phyloP scores from a whole-genome alignment of 2,113 vertebrate genomes.

The Burhinus oedicnemus region DNA sequence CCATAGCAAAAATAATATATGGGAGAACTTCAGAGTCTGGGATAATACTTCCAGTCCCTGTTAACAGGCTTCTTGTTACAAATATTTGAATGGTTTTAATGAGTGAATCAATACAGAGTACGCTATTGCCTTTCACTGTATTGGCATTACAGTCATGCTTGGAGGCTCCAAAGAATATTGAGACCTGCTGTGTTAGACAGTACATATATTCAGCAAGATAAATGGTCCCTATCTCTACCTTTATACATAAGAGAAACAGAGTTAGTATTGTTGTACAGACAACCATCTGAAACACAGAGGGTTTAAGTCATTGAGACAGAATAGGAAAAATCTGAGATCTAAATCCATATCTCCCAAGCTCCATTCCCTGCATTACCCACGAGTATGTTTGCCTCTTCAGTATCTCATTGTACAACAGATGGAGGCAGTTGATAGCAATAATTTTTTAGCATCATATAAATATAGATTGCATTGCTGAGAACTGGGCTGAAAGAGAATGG shows the following conservation, averaged over 20 bases:
- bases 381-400: not conserved
- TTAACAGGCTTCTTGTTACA: not conserved
- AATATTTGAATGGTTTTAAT: not conserved
- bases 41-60: not conserved
- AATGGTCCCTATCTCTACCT: not conserved
- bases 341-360: not conserved
- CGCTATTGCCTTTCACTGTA: not conserved
- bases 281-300: not conserved
- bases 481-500: not conserved
- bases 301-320: not conserved
- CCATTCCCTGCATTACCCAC: not conserved
- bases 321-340: not conserved
- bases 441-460: constrained; percentile 33
- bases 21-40: not conserved
- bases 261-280: not conserved
- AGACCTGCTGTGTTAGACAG: not conserved
- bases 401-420: not conserved
- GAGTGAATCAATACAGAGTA: not conserved
- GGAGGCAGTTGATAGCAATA: constrained; percentile 12
- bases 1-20: not conserved
- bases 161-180: not conserved
- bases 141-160: not conserved
- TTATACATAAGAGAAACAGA: not conserved
- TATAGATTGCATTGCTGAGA: constrained; percentile 37
- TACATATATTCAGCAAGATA: not conserved